These are phyloP conservation scores for Trichomycterus rosablanca DNA, from an alignment of 2,113 vertebrate species.

Conservation along the genomic window DNA sequence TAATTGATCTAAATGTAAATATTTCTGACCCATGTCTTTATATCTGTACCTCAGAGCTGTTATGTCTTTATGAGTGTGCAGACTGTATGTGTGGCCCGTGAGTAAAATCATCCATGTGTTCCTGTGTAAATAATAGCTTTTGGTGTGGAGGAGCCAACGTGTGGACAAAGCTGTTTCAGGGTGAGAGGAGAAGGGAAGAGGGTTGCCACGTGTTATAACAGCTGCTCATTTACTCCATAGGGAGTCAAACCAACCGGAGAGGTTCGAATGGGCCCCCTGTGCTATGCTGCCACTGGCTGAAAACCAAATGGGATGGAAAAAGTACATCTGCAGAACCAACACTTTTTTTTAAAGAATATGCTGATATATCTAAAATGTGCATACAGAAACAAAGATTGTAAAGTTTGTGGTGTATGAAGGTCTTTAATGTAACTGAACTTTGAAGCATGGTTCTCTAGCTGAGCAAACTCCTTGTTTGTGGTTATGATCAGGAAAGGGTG, in stretches of 20 bases:
- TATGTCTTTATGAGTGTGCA: not conserved
- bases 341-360: not conserved
- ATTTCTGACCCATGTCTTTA: too few species aligned
- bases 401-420: too few species aligned
- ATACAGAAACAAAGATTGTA: too few species aligned
- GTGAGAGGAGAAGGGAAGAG: slow-evolving; percentile 29
- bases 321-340: slow-evolving; percentile 13
- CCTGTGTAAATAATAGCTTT: slow-evolving; percentile 22
- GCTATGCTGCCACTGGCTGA: not conserved
- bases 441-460: too few species aligned
- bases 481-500: too few species aligned
- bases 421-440: too few species aligned
- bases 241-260: slow-evolving; percentile 21
- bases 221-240: slow-evolving; percentile 40
- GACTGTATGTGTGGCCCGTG: slow-evolving; percentile 5
- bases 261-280: slow-evolving; percentile 19
- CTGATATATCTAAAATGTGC: too few species aligned
- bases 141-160: slow-evolving; percentile 6
- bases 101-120: slow-evolving; percentile 11
- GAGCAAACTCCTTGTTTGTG: too few species aligned
- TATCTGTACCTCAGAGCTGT: too few species aligned
- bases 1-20: too few species aligned
- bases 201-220: slow-evolving; percentile 40
- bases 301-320: too few species aligned
- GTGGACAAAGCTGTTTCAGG: slow-evolving; percentile 22